Evolutionary conservation across 2,888 invertebrate genomes (phyloP).

Genomic region (Pherbina coryleti): DNA sequence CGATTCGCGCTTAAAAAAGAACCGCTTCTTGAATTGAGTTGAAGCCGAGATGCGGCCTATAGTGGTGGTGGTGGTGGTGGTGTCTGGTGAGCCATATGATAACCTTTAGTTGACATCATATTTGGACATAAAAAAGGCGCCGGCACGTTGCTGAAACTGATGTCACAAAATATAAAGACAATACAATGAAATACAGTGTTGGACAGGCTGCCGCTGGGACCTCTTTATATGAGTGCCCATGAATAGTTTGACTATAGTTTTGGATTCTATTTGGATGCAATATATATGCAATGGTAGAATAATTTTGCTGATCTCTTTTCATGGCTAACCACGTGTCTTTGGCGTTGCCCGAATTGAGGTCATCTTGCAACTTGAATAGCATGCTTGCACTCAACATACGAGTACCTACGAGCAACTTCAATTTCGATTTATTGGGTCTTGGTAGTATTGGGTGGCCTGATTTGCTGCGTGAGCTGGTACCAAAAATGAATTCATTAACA

Average conservation of each 20-base stretch:
- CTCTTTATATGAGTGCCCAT: neutral
- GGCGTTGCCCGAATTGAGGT: neutral
- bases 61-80: neutral
- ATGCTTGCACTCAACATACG: neutral
- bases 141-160: constrained; percentile 49
- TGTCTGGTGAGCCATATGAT: constrained; percentile 30
- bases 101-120: constrained; percentile 62
- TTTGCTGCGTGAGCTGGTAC: constrained; percentile 62
- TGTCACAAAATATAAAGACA: constrained; percentile 33
- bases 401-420: neutral
- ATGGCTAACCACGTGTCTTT: neutral
- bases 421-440: neutral
- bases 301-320: too few species aligned
- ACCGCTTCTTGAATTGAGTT: too few species aligned
- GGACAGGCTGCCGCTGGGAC: constrained; percentile 42
- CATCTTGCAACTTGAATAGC: neutral
- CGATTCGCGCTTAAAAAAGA: neutral
- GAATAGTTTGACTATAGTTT: neutral
- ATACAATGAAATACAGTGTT: constrained; percentile 35
- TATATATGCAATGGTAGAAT: too few species aligned
- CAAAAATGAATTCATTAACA: constrained; percentile 70
- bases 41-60: neutral
- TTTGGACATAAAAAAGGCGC: constrained; percentile 64
- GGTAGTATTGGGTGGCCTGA: constrained; percentile 16
- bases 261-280: too few species aligned